These are phyloP conservation scores for Antennarius striatus DNA, from an alignment of 2,113 vertebrate species.

Conservation along the genomic window DNA sequence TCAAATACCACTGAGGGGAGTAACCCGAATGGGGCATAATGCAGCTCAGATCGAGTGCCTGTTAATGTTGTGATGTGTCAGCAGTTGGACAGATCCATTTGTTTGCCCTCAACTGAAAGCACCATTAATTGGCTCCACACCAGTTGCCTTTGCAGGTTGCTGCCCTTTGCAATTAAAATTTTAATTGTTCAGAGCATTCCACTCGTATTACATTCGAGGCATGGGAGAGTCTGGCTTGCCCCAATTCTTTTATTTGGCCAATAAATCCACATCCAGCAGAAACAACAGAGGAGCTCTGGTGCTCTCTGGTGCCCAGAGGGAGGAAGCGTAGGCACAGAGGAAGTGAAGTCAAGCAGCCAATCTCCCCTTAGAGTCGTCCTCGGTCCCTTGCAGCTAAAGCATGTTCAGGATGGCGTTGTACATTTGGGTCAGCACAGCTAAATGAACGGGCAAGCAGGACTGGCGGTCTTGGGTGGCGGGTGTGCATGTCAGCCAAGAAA, in stretches of 20 bases:
- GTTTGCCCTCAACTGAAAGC: conserved; percentile 19
- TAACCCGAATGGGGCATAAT: conserved; percentile 1
- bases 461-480: conserved; percentile 97
- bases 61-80: conserved; percentile 38
- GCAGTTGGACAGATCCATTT: conserved; percentile 36
- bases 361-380: conserved; percentile 33
- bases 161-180: not conserved
- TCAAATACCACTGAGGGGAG: conserved; percentile 29
- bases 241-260: conserved; percentile 27
- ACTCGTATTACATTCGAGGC: conserved; percentile 48
- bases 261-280: conserved; percentile 19
- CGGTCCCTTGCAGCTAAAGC: conserved; percentile 78
- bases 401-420: conserved; percentile 98
- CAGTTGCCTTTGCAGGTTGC: conserved; percentile 32
- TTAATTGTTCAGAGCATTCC: conserved; percentile 29
- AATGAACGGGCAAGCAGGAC: conserved; percentile 98
- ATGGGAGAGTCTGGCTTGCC: conserved; percentile 25
- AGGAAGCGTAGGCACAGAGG: conserved; percentile 54
- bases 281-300: conserved; percentile 52
- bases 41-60: conserved; percentile 16
- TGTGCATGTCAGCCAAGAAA: conserved; percentile 98
- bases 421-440: conserved; percentile 97
- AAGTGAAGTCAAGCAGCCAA: conserved; percentile 6
- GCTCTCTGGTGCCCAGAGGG: conserved; percentile 63
- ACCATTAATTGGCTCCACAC: conserved; percentile 39